Percentiles rank a stretch among this genome's conserved stretches.
Conservation (phyloP, 2,888 invertebrate species). For the Pristionchus arcanus region DNA sequence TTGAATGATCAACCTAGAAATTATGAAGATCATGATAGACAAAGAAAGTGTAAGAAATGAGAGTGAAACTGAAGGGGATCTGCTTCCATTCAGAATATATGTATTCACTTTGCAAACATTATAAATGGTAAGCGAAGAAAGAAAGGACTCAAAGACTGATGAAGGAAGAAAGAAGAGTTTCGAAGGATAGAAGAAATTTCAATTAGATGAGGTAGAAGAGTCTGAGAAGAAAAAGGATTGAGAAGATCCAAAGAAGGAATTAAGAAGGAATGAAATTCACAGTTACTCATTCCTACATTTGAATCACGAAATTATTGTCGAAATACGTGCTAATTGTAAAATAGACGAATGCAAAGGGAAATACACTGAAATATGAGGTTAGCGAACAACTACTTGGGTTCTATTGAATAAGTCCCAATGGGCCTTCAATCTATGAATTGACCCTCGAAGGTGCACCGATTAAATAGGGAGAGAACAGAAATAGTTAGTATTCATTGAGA, state of each 20-base stretch:
- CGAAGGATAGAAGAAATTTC: not conserved
- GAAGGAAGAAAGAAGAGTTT: not conserved
- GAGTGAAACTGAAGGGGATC: not conserved
- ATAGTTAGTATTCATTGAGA: not conserved
- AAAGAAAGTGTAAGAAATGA: not conserved
- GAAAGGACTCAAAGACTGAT: not conserved
- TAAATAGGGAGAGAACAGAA: not conserved
- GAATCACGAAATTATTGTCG: not conserved
- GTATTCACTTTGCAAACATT: conserved; percentile 4
- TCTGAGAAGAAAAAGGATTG: not conserved
- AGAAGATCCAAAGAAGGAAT: not conserved
- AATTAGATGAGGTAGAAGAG: conserved; percentile 27
- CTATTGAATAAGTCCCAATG: not conserved
- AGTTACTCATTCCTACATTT: not conserved
- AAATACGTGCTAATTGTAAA: not conserved
- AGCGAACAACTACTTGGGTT: not conserved
- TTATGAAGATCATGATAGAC: not conserved
- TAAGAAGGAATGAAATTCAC: not conserved
- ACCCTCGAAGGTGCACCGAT: not conserved
- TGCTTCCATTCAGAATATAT: not conserved
- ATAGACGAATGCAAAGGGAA: not conserved
- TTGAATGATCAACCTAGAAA: not conserved
- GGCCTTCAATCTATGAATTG: not conserved
- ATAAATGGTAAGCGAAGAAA: not conserved
- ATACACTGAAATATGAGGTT: not conserved